These are phyloP conservation scores for Chionodraco myersi DNA, from an alignment of 2,113 vertebrate genomes.

Conservation along the genomic window DNA sequence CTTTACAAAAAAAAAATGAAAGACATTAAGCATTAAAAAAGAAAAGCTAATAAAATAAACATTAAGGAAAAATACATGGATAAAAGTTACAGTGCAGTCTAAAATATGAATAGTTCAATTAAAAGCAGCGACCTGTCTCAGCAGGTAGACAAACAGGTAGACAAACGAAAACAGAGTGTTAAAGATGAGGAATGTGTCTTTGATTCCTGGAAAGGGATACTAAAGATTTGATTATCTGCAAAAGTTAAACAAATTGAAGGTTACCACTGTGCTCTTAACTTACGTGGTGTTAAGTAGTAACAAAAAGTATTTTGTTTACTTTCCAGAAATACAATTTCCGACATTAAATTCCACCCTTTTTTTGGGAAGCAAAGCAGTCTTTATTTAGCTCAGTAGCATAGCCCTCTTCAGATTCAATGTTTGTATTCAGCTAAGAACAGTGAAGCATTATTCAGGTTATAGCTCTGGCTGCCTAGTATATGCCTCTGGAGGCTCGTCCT, in stretches of 20 bases:
- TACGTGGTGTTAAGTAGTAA: neutral
- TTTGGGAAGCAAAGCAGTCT: neutral
- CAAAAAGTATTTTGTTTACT: neutral
- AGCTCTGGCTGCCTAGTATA: conserved; percentile 18
- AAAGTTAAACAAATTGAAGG: neutral
- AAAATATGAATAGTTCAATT: too few relatives aligned
- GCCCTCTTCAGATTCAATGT: neutral
- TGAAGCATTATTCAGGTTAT: conserved; percentile 40
- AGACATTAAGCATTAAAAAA: too few relatives aligned
- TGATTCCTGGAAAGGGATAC: neutral
- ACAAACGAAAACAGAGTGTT: neutral
- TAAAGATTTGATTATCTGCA: neutral
- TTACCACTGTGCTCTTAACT: neutral
- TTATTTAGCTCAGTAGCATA: conserved; percentile 13
- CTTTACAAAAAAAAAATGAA: too few relatives aligned
- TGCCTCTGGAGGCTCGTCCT: conserved; percentile 42
- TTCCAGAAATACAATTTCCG: neutral
- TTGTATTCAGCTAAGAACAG: conserved; percentile 47
- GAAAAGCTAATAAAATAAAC: too few relatives aligned
- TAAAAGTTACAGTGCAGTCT: too few relatives aligned
- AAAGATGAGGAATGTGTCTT: neutral
- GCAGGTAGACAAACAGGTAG: too few relatives aligned
- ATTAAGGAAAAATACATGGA: too few relatives aligned
- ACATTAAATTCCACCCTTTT: neutral
- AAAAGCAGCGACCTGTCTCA: too few relatives aligned